Evolutionary conservation across 30 jellyfish, hydroid and myxozoan species (phyloP).

Genomic region (Hydra vulgaris): DNA sequence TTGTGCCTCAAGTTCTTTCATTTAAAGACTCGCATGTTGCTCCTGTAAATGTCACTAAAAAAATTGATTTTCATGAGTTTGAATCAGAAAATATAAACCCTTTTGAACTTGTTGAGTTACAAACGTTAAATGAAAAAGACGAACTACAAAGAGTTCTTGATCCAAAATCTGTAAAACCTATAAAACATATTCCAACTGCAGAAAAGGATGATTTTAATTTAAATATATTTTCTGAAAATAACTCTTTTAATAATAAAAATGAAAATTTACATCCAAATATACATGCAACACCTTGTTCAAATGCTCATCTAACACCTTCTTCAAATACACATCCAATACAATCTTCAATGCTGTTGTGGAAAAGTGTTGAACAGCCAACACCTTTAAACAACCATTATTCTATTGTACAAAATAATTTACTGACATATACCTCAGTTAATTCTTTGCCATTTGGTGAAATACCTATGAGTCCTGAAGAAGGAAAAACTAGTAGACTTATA

Average conservation of each 20-base stretch:
- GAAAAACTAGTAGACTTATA: neutral
- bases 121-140: constrained; percentile 66
- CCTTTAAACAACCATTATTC: neutral
- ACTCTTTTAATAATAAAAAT: neutral
- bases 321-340: neutral
- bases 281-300: neutral
- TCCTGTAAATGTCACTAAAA: neutral
- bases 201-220: constrained; percentile 36
- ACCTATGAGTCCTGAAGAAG: neutral
- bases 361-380: neutral
- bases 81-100: constrained; percentile 72
- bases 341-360: neutral
- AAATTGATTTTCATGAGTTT: constrained; percentile 40
- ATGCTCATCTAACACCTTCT: too few species aligned
- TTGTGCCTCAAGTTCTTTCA: neutral
- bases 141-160: constrained; percentile 75
- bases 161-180: constrained; percentile 36
- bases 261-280: neutral
- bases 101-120: constrained; percentile 85
- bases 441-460: neutral
- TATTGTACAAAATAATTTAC: neutral
- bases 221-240: constrained; percentile 25
- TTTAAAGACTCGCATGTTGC: neutral
- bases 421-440: neutral
- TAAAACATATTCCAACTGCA: neutral